These are phyloP conservation scores for Atherinomorus stipes DNA, from an alignment of 2,113 vertebrate species.

Conservation along the genomic window DNA sequence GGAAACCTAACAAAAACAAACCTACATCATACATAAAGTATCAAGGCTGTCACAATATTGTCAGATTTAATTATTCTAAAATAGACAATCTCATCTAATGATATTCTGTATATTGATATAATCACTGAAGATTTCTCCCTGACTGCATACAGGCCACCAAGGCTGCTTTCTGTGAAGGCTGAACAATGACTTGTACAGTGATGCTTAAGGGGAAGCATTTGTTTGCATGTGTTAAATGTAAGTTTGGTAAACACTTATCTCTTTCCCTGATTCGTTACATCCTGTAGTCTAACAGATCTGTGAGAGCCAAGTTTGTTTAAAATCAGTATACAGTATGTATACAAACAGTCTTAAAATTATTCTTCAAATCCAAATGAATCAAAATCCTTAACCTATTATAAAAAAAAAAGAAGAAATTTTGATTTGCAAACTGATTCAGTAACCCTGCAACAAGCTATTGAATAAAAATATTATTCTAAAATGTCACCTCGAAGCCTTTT, in stretches of 20 bases:
- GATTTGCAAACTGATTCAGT: conserved; percentile 41
- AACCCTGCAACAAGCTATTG: conserved; percentile 50
- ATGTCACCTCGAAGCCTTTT: conserved; percentile 55
- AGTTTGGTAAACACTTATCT: conserved; percentile 73
- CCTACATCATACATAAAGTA: conserved; percentile 61
- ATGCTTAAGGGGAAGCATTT: conserved; percentile 56
- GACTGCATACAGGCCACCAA: conserved; percentile 73
- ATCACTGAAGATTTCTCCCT: conserved; percentile 64
- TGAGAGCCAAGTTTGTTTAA: conserved; percentile 41
- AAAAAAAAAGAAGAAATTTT: conserved; percentile 12
- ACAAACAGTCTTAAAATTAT: conserved; percentile 46
- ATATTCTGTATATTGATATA: conserved; percentile 74
- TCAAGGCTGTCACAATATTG: conserved; percentile 65
- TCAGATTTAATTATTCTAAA: conserved; percentile 79
- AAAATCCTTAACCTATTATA: conserved; percentile 37
- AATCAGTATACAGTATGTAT: conserved; percentile 21
- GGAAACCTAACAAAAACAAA: conserved; percentile 63
- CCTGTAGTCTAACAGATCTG: conserved; percentile 50
- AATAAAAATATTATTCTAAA: conserved; percentile 47
- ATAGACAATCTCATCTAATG: conserved; percentile 76
- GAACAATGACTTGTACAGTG: conserved; percentile 54
- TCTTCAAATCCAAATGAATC: conserved; percentile 43
- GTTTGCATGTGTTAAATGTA: conserved; percentile 60
- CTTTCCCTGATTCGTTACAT: conserved; percentile 75
- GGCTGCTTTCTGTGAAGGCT: conserved; percentile 66